These are phyloP conservation scores for Thalassoma bifasciatum DNA, from an alignment of 2,113 vertebrate genomes.

Conservation along the genomic window DNA sequence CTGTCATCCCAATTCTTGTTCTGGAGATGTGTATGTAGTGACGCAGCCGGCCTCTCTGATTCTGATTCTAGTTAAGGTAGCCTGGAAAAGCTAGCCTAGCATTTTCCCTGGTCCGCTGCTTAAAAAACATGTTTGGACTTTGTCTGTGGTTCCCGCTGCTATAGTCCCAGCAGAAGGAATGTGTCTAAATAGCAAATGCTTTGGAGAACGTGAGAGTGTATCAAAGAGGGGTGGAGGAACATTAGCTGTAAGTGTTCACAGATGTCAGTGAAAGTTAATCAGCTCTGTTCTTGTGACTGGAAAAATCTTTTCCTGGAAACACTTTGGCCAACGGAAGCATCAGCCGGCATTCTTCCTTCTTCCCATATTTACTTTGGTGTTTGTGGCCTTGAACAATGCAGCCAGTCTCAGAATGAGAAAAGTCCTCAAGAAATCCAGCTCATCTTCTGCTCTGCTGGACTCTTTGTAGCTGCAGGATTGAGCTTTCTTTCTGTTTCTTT, in stretches of 20 bases:
- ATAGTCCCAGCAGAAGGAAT: constrained; percentile 80
- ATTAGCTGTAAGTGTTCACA: constrained; percentile 82
- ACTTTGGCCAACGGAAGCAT: constrained; percentile 64
- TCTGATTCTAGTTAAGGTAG: constrained; percentile 69
- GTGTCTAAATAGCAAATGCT: constrained; percentile 82
- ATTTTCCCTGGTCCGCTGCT: constrained; percentile 65
- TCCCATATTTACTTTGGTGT: constrained; percentile 68
- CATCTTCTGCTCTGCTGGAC: constrained; percentile 20
- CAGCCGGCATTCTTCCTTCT: constrained; percentile 62
- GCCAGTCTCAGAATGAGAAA: constrained; percentile 46
- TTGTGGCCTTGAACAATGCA: constrained; percentile 69
- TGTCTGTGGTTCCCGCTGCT: constrained; percentile 80
- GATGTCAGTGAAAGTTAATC: constrained; percentile 84
- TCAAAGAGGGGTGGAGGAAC: constrained; percentile 74
- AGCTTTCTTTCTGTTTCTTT: constrained; percentile 23
- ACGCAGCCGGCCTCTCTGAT: constrained; percentile 39
- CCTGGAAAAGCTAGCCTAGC: constrained; percentile 71
- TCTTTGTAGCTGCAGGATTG: constrained; percentile 23
- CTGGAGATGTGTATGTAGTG: constrained; percentile 20
- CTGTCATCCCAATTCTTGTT: constrained; percentile 25
- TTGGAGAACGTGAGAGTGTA: constrained; percentile 72
- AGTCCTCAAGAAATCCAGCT: constrained; percentile 32
- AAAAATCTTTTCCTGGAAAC: constrained; percentile 78
- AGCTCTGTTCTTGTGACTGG: constrained; percentile 63
- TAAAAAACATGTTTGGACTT: constrained; percentile 82